Percentiles rank a stretch among this genome's conserved stretches.
Conservation (phyloP, 1,140 invertebrate genomes). For the Campodea augens region DNA sequence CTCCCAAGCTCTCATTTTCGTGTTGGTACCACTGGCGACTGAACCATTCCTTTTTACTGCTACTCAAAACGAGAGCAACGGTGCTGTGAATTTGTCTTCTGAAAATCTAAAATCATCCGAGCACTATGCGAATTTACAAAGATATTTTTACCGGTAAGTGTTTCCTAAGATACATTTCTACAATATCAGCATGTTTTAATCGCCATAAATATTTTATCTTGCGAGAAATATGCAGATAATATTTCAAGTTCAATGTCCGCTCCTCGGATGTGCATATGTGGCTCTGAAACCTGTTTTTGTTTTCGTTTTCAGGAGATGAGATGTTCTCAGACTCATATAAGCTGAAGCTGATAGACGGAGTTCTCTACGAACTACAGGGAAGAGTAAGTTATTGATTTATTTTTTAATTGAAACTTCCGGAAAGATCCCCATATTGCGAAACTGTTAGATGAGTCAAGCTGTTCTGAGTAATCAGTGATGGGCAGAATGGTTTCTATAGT, state of each 20-base stretch:
- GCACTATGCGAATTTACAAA: slow-evolving; percentile 87
- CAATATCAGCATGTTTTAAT: background rate
- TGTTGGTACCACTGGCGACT: too few species aligned
- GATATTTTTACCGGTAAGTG: slow-evolving; percentile 74
- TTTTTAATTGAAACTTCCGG: too few species aligned
- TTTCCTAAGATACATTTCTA: slow-evolving; percentile 15
- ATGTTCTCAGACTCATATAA: slow-evolving; percentile 97
- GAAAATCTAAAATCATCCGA: slow-evolving; percentile 11
- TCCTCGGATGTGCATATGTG: background rate
- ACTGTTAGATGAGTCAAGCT: too few species aligned
- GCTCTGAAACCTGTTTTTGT: background rate
- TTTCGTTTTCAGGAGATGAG: slow-evolving; percentile 63
- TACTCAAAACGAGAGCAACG: too few species aligned
- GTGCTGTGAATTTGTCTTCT: too few species aligned
- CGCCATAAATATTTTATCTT: background rate
- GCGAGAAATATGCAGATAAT: background rate
- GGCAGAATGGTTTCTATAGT: background rate
- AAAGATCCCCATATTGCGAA: too few species aligned
- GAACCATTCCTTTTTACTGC: too few species aligned
- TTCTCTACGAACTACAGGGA: slow-evolving; percentile 87
- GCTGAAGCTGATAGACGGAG: slow-evolving; percentile 80
- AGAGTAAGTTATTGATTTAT: slow-evolving; percentile 44
- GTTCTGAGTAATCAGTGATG: background rate
- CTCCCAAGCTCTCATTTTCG: too few species aligned
- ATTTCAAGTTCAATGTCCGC: background rate